Base-by-base conservation (phyloP, 2,797 vertebrate genomes). In the Thunnus albacares region DNA sequence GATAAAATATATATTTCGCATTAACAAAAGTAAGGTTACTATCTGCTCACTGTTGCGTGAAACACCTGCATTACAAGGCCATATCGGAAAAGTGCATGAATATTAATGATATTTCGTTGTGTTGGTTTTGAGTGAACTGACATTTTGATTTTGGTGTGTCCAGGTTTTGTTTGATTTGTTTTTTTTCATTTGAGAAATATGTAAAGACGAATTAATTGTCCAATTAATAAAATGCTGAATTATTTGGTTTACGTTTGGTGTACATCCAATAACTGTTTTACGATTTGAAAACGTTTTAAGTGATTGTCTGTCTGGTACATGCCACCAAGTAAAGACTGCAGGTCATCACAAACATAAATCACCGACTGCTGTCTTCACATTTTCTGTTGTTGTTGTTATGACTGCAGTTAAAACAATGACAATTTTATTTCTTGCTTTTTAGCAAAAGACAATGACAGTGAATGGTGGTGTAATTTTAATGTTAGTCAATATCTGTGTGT, bases 211-310 rank as follows among this genome's bases (percentile, higher is more conserved):
- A 75, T 74, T 53, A 20, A 80, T 33, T 74, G 76, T 2, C 2
- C 73, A 80, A 30, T 77, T 74, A 80, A 69, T 80, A 28, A 68
- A 51, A 35, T 61, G 51, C 11, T 55, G 72, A 68, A 77, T 85
- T 51, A 83, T 73, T 64, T 83, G 70, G 41, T 59, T 69, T 57
- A 17, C 67, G 33, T 89, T 79, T 88, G 66, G 55, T 68, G 70
- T 57, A 67, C 77, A 72, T 85, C 68, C 76, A 80, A 76, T 90
- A 82, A 91, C 90, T 89, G 83, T 91, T 90, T 74, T 83, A 88
- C 61, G 38, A 83, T 83, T 88, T 64, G 26, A 80, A 86, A 75
- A 70, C 49, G 56, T 79, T 71, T 58, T 26, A 74, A 73, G 71
- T 70, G 73, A 53, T 83, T 26, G 70, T 73, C 41, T 62, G 56